Evolutionary conservation across 2,888 invertebrate species (phyloP).

Genomic region (Oasisia sp.): DNA sequence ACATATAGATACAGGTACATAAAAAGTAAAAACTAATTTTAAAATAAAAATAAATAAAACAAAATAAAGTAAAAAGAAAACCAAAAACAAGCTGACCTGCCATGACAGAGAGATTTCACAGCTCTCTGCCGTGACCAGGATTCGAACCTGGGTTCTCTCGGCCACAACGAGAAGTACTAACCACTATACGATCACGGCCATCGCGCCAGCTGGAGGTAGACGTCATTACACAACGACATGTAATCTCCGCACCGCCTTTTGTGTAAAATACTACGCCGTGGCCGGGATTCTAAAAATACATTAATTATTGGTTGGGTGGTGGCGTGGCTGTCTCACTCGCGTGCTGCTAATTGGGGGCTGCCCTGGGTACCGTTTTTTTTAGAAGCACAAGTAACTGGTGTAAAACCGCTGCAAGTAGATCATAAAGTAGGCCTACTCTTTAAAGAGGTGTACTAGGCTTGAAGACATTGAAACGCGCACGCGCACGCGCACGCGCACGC

Average conservation of each 20-base stretch:
- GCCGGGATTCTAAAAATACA: not conserved
- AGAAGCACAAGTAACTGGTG: too few relatives aligned
- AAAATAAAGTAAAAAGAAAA: not conserved
- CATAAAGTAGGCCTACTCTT: too few relatives aligned
- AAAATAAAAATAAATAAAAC: too few relatives aligned
- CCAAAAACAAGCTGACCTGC: not conserved
- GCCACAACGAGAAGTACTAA: constrained; percentile 17
- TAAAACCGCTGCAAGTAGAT: too few relatives aligned
- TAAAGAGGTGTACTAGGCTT: too few relatives aligned
- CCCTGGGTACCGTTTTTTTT: not conserved
- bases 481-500: too few relatives aligned
- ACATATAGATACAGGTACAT: too few relatives aligned
- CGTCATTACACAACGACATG: not conserved
- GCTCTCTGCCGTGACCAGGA: constrained; percentile 17
- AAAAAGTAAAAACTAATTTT: too few relatives aligned
- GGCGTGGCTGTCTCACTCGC: not conserved
- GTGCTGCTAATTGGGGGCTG: not conserved
- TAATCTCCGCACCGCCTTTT: not conserved
- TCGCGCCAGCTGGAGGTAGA: not conserved
- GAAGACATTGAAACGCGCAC: too few relatives aligned
- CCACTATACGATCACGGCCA: constrained; percentile 11
- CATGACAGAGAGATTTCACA: not conserved
- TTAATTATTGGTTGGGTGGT: not conserved
- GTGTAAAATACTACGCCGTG: not conserved
- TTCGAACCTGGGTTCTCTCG: constrained; percentile 17